A percentile compares a stretch with the other conserved stretches of the same genome.
phyloP scores from a whole-genome alignment of 2,888 invertebrate species.

The Drosophila paranaensis region DNA sequence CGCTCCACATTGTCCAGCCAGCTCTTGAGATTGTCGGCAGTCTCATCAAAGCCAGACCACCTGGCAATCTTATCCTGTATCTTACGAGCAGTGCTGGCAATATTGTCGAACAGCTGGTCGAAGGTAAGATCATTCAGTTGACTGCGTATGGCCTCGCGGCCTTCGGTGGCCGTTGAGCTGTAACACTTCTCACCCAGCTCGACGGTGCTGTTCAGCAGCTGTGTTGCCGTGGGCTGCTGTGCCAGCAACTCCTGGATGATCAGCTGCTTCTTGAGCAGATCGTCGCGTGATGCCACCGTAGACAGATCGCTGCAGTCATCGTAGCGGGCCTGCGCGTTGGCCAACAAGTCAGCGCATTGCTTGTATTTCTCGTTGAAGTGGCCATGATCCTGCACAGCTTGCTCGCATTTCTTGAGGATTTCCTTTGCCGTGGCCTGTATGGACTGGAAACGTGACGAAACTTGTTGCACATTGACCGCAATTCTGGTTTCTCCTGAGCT shows the following conservation, averaged over 20 bases:
- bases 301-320: slow-evolving; percentile 88
- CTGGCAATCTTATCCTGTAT: slow-evolving; percentile 93
- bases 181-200: slow-evolving; percentile 95
- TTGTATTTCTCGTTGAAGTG: slow-evolving; percentile 93
- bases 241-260: slow-evolving; percentile 90
- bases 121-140: slow-evolving; percentile 93
- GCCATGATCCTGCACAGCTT: slow-evolving; percentile 92
- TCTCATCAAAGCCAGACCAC: slow-evolving; percentile 96
- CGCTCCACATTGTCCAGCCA: slow-evolving; percentile 92
- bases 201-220: slow-evolving; percentile 92
- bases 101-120: slow-evolving; percentile 92
- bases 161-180: slow-evolving; percentile 93
- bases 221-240: slow-evolving; percentile 90
- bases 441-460: slow-evolving; percentile 95
- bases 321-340: slow-evolving; percentile 90
- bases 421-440: slow-evolving; percentile 95
- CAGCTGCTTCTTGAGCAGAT: slow-evolving; percentile 89
- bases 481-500: slow-evolving; percentile 94
- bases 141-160: slow-evolving; percentile 92
- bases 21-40: slow-evolving; percentile 90
- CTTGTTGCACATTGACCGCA: slow-evolving; percentile 94
- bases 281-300: slow-evolving; percentile 88
- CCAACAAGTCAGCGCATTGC: slow-evolving; percentile 92
- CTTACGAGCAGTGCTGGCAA: slow-evolving; percentile 91
- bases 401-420: slow-evolving; percentile 95